Evolutionary conservation across 2,113 vertebrate species (phyloP).

Genomic region (Alligator mississippiensis): DNA sequence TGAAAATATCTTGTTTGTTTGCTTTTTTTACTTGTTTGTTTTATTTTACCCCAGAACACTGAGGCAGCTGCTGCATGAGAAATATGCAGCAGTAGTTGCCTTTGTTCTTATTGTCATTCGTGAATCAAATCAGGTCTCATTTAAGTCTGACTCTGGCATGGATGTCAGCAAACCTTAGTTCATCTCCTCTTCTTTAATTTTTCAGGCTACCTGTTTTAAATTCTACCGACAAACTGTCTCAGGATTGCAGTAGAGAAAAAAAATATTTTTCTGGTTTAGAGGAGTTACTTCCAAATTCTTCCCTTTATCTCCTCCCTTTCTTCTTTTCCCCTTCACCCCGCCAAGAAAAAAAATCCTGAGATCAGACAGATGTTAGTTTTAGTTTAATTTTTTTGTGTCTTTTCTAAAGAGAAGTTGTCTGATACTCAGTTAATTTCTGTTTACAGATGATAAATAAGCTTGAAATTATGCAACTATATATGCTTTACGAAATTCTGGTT

Average conservation of each 20-base stretch:
- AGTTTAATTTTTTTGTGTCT: neutral
- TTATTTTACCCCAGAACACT: neutral
- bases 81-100: neutral
- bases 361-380: neutral
- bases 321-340: neutral
- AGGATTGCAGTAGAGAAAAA: neutral
- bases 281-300: neutral
- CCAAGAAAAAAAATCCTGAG: neutral
- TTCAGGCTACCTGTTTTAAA: neutral
- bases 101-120: neutral
- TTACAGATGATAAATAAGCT: neutral
- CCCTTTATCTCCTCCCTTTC: neutral
- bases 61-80: neutral
- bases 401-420: neutral
- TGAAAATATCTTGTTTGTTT: neutral
- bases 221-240: neutral
- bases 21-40: neutral
- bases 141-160: neutral
- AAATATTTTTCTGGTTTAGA: neutral
- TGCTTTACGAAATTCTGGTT: neutral
- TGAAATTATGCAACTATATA: fast-evolving
- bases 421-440: neutral
- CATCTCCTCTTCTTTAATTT: neutral
- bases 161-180: neutral
- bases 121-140: neutral